Evolutionary conservation across 2,888 invertebrate species (phyloP), one percentile per base, ranked within the genome.

Genomic region (Bhutanitis thaidina): DNA sequence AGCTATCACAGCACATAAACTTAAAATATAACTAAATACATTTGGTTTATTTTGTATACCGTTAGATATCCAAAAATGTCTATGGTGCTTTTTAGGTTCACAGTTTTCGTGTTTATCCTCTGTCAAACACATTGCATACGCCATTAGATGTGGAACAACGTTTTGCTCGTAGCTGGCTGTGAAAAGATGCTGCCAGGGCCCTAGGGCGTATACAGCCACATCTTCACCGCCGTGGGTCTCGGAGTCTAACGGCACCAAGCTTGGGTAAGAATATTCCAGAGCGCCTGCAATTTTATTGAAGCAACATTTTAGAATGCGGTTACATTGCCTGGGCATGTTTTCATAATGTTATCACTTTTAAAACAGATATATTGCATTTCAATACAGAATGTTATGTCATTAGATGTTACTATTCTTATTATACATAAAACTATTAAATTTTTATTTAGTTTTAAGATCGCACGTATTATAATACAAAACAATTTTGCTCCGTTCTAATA

Each of bases 171-270:
- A 93, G 44, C 92, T 93, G 13, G 96, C 94, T 0, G 93, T 92
- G 74, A 96, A 95, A 3, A 97, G 90, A 67, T 96, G 96, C 27
- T 95, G 91, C 92, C 93, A 94, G 0, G 95, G 96, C 44, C 93
- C 96, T 9, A 73, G 74, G 25, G 93, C 93, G 77, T 91, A 95
- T 1, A 96, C 92, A 0, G 93, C 92, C 0, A 96, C 95, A 71
- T 96, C 96, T 58, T 95, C 95, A 0, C 94, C 94, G 0, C 94
- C 94, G 61, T 95, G 95, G 0, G 94, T 94, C 64, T 94, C 94
- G 0, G 90, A 89, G 46, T 83, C 77, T 37, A 92, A 68, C 0
- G 94, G 94, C 0, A 92, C 91, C 0, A 92, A 76, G 27, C 93
- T 90, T 2, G 94, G 93, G 67, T 92, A 92, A 0, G 77, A 67